Base-by-base conservation (phyloP, 1,140 invertebrate species). In the Drosophila bifasciata region DNA sequence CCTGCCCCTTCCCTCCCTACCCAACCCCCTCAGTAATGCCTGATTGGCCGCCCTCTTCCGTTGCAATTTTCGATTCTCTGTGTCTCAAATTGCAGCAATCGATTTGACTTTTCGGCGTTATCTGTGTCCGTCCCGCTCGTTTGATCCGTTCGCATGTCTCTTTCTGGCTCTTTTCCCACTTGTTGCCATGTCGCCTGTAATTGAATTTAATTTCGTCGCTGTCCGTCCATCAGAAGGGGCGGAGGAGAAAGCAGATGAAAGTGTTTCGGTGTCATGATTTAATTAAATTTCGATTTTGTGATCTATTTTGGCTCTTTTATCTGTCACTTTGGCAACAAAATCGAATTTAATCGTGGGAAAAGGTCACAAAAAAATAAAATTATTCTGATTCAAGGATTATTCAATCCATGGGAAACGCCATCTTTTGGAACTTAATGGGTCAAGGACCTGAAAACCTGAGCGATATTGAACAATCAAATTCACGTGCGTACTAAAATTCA, bases 81-180 rank as follows among this genome's bases (percentile, higher is more conserved):
- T 66, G 78, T 88, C 83, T 88, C 83, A 79, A 88, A 88, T 88
- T 88, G 83, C 83, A 88, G 49, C 60, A 67, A 86, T 80, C 78
- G 70, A 79, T 72, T 81, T 51, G 55, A 51, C 67, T 57, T 51
- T 59, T 77, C 63, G 72, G 62, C 55, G 39, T 56, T 60, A 45
- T 55, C 72, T 63, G 32, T 13, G 32, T 43, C 28, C 25, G 51
- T 53, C 17, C 44, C 21, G 15, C 28, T 52, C 41, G 46, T 36
- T 32, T 39, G 56, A 46, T 48, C 48, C 32, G 58, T 17, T 28
- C 46, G 8, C 48, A 43, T 43, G 41, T 13, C 5, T 13, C 5
- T 16, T 39, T 16, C 23, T 62, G 32, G 11, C 21, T 43, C 53
- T 41, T 41, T 17, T 64, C 39, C 28, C 66, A 72, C 67, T 73